Percentiles rank a stretch among this genome's conserved stretches.
phyloP scores from a whole-genome alignment of 2,113 vertebrate species.

The Pygoscelis adeliae region DNA sequence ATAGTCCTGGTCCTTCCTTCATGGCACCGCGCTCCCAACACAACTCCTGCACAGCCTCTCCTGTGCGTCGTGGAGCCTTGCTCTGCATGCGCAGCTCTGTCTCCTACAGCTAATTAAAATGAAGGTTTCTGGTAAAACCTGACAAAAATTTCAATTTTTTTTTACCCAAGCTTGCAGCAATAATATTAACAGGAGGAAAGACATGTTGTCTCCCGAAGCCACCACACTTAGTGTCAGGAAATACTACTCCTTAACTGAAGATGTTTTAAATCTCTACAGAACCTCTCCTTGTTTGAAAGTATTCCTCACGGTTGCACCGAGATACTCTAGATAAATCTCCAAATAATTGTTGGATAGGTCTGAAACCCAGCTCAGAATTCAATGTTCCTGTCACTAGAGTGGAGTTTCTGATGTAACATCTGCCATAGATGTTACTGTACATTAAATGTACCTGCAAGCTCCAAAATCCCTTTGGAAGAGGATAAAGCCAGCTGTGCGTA shows the following conservation, averaged over 20 bases:
- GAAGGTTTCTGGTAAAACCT: neutral
- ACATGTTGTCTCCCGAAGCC: neutral
- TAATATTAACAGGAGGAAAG: neutral
- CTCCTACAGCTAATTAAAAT: neutral
- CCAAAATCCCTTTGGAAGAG: neutral
- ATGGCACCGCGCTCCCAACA: neutral
- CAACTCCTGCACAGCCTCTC: neutral
- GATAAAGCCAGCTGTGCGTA: neutral
- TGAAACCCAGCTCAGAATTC: neutral
- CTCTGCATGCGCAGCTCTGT: neutral
- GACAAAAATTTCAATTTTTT: neutral
- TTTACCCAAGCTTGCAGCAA: neutral
- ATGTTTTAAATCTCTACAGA: neutral
- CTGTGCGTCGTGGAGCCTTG: fast-evolving
- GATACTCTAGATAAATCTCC: neutral
- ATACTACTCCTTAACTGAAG: neutral
- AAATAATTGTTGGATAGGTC: neutral
- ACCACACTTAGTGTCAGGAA: neutral
- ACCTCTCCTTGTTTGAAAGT: neutral
- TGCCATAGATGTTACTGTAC: neutral
- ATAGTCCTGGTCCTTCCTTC: neutral
- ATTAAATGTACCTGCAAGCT: neutral
- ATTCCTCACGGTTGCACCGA: fast-evolving
- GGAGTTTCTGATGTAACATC: neutral
- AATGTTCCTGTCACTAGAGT: neutral